Conservation (phyloP, 2,888 invertebrate genomes). For the Andrena bucephala region DNA sequence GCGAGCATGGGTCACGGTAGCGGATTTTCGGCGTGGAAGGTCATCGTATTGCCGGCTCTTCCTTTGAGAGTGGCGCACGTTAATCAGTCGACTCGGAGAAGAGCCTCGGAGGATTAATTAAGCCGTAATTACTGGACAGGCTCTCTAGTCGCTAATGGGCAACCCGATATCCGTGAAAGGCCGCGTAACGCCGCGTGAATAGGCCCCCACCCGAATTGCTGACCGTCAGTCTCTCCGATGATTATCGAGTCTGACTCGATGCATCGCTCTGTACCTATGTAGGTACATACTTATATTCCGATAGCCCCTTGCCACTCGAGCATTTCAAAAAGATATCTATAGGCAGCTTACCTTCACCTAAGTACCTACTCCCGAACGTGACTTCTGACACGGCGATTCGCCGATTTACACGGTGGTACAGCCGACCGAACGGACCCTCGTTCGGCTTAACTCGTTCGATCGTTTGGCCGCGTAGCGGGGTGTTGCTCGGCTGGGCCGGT, state of each 20-base stretch:
- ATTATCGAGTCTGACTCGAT: conserved; percentile 66
- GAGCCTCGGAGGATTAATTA: conserved; percentile 82
- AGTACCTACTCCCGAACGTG: not conserved
- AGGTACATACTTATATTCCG: not conserved
- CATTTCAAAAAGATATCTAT: too few species aligned
- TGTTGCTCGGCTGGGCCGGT: not conserved
- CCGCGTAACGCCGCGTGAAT: conserved; percentile 75
- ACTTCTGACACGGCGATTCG: conserved; percentile 10
- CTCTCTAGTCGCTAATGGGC: conserved; percentile 83
- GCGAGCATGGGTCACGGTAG: conserved; percentile 60
- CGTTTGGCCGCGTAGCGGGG: not conserved
- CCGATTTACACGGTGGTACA: conserved; percentile 23
- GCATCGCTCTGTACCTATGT: conserved; percentile 4
- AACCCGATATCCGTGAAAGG: conserved; percentile 84
- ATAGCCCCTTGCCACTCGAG: not conserved
- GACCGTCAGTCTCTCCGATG: conserved; percentile 69
- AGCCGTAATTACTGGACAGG: conserved; percentile 84
- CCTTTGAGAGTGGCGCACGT: conserved; percentile 75
- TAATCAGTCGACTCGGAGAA: conserved; percentile 79
- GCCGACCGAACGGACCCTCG: not conserved
- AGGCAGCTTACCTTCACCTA: too few species aligned
- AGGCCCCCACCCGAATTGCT: conserved; percentile 64
- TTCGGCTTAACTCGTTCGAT: conserved; percentile 35
- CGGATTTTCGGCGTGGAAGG: conserved; percentile 73
- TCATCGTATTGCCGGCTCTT: conserved; percentile 73